phyloP scores from a whole-genome alignment of 2,113 vertebrate genomes.

The Campylomormyrus tamandua region DNA sequence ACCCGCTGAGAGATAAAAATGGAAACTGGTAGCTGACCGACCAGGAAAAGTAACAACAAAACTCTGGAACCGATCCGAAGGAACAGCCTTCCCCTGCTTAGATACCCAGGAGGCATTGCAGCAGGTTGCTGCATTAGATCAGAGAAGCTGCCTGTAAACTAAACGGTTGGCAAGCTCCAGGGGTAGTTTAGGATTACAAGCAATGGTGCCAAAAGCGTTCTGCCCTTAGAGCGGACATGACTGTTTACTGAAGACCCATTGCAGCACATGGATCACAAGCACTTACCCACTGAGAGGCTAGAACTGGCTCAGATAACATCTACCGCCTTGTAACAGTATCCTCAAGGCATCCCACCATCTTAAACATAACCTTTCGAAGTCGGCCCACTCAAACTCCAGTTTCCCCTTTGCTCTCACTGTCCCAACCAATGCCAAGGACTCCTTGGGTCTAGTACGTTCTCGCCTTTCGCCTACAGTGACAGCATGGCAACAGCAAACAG shows the following conservation, averaged over 20 bases:
- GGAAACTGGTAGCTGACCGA: neutral
- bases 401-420: neutral
- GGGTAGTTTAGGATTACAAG: neutral
- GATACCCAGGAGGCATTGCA: neutral
- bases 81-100: neutral
- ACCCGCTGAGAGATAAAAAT: neutral
- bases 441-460: neutral
- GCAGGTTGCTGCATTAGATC: neutral
- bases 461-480: neutral
- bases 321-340: neutral
- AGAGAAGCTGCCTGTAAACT: conserved; percentile 9
- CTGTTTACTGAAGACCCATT: neutral
- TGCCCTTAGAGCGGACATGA: neutral
- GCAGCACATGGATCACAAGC: neutral
- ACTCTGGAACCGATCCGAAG: neutral
- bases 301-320: conserved; percentile 1
- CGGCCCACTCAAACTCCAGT: neutral
- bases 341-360: neutral
- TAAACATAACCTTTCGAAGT: conserved; percentile 8
- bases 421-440: neutral
- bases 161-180: conserved; percentile 3
- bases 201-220: neutral
- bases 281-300: neutral
- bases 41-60: neutral
- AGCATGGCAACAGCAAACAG: neutral